Base-by-base conservation (phyloP, 2,797 vertebrate species). In the Phrynocephalus vlangalii region DNA sequence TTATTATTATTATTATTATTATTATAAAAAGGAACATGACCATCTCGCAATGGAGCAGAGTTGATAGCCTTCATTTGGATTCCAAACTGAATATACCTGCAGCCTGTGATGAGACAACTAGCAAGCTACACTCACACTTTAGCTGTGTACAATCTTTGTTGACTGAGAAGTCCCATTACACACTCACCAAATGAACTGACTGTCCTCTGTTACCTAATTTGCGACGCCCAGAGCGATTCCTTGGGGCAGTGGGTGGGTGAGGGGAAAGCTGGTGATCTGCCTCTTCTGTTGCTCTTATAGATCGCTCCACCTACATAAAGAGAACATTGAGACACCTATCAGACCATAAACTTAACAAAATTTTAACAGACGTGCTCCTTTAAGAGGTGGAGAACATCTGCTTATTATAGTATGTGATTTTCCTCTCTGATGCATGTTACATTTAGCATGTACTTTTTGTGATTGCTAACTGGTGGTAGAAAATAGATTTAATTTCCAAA, bases 121-220 rank as follows among this genome's bases (percentile, higher is more conserved):
- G 70, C 50, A 52, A n/a, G 10, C 44, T 75, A 33, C 30, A 44
- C 9, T 11, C 56, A 76, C 79, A 44, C 18, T 11, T 76, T 24
- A 26, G 50, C 28, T 68, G 48, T 2, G 82, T 52, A 0, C 50
- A 33, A 9, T 26, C 10, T 78, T 8, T 5, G 0, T 71, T 78
- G 33, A 48, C 60, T 48, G 76, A 22, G 4, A 67, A 48, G 28
- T 16, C 44, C n/a, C 71, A n/a, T 44, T 56, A 44, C 48, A 44
- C 22, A 97, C 98, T 98, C 93, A 99, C 98, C 90, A 94, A 95
- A 85, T 94, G 96, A 33, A 97, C 96, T 0, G 96, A 96, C 70
- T 94, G 92, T n/a, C 97, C 97, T 85, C 90, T 95, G 52, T 97
- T 95, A 7, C 94, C 93, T 2, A 94, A 88, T 33, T 95, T 96